Percentiles rank a stretch among this genome's conserved stretches.
Evolutionary conservation across 1,140 invertebrate species (phyloP).

Genomic region (Pachyrhynchus sulphureomaculatus): DNA sequence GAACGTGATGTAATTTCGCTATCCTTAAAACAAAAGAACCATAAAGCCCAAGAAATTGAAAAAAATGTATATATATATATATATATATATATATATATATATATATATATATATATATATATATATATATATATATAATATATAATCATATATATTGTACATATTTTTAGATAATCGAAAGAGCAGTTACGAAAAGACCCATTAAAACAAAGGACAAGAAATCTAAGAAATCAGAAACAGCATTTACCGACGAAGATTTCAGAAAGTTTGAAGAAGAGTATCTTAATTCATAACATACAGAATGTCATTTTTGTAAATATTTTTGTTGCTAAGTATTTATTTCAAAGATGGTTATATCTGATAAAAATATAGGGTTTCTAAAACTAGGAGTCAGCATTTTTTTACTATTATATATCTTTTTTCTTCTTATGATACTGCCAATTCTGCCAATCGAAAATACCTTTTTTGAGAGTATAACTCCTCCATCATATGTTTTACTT

Average conservation of each 20-base stretch:
- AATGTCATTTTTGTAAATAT: background rate
- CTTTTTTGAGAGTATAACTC: constrained; percentile 30
- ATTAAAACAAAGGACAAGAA: constrained; percentile 49
- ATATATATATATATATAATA: constrained; percentile 35
- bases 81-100: too few relatives aligned
- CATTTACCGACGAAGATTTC: constrained; percentile 59
- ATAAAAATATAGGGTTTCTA: constrained; percentile 35
- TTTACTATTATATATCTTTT: constrained; percentile 38
- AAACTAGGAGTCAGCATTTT: constrained; percentile 32
- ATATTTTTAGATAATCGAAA: constrained; percentile 55
- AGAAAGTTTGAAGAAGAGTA: constrained; percentile 56
- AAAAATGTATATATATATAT: too few relatives aligned
- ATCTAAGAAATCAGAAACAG: constrained; percentile 53
- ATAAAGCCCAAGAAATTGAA: too few relatives aligned
- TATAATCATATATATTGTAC: too few relatives aligned
- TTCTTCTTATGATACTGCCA: constrained; percentile 42
- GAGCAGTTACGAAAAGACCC: constrained; percentile 55
- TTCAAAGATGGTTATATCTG: constrained; percentile 35
- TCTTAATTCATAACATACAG: constrained; percentile 39
- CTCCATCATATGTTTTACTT: constrained; percentile 34
- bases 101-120: too few relatives aligned
- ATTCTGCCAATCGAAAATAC: constrained; percentile 41
- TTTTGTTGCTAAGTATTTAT: constrained; percentile 27
- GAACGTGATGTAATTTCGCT: too few relatives aligned
- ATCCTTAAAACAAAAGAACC: too few relatives aligned